These are phyloP conservation scores for Euplagia quadripunctaria DNA, from an alignment of 2,888 invertebrate species.

Conservation along the genomic window DNA sequence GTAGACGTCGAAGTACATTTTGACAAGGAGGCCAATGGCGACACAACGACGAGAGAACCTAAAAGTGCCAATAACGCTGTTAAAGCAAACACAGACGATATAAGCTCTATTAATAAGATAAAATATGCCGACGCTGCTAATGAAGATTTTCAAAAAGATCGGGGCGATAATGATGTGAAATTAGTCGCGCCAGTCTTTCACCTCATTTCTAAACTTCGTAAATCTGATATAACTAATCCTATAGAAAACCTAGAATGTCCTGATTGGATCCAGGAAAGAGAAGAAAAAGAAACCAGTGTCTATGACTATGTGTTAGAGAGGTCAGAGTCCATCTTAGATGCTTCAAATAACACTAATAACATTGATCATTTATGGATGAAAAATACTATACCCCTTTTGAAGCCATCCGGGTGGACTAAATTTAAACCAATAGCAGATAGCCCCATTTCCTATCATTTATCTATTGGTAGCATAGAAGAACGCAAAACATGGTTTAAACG, in stretches of 20 bases:
- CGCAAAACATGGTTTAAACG: slow-evolving; percentile 66
- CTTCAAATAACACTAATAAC: slow-evolving; percentile 19
- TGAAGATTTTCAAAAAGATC: slow-evolving; percentile 24
- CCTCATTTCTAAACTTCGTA: slow-evolving; percentile 20
- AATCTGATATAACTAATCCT: slow-evolving; percentile 54
- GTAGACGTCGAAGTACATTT: slow-evolving; percentile 57
- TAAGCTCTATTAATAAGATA: slow-evolving; percentile 16
- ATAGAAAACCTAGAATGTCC: slow-evolving; percentile 56
- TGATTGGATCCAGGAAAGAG: slow-evolving; percentile 59
- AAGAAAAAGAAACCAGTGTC: slow-evolving; percentile 38
- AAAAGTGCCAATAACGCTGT: slow-evolving; percentile 19
- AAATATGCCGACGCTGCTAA: slow-evolving; percentile 11
- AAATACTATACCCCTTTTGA: slow-evolving; percentile 60
- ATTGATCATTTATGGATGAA: slow-evolving; percentile 52
- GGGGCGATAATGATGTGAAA: slow-evolving; percentile 37
- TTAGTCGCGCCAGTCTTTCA: slow-evolving; percentile 16
- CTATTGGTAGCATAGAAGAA: slow-evolving; percentile 58
- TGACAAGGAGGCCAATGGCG: slow-evolving; percentile 36
- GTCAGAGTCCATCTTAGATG: slow-evolving; percentile 26
- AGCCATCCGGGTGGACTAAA: slow-evolving; percentile 63
- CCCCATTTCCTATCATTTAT: slow-evolving; percentile 63
- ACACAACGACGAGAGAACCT: slow-evolving; percentile 36
- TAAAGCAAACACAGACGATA: slow-evolving; percentile 18
- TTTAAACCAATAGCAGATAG: slow-evolving; percentile 61
- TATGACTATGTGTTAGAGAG: slow-evolving; percentile 37